A percentile compares a stretch with the other conserved stretches of the same genome.
These are phyloP conservation scores for Caranx ignobilis DNA, from an alignment of 2,113 vertebrate genomes.

Conservation along the genomic window DNA sequence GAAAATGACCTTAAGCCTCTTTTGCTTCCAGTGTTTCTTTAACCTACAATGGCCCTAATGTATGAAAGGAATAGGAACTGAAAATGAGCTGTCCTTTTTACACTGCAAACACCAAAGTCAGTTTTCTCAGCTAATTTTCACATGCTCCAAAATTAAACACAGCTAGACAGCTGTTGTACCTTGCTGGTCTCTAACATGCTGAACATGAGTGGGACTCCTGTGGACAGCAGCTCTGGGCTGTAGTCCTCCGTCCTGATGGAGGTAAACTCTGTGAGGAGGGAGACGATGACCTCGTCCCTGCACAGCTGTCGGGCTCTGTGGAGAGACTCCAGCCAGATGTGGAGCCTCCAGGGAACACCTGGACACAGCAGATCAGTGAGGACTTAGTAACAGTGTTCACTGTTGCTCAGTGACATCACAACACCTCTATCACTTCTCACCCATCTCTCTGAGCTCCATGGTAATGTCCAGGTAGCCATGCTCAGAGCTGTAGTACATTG, in stretches of 20 bases:
- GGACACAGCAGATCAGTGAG: not conserved
- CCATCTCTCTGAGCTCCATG: constrained; percentile 91
- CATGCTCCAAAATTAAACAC: too few relatives aligned
- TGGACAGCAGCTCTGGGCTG: constrained; percentile 86
- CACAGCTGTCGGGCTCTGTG: constrained; percentile 88
- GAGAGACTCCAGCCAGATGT: constrained; percentile 92
- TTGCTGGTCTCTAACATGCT: constrained; percentile 91
- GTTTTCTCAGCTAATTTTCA: too few relatives aligned
- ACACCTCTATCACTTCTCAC: constrained; percentile 71
- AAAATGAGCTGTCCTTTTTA: too few relatives aligned
- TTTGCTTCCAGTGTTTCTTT: too few relatives aligned
- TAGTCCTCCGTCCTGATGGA: constrained; percentile 91
- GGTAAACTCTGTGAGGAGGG: constrained; percentile 90
- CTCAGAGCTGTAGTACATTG: constrained; percentile 94
- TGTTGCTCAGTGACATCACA: not conserved
- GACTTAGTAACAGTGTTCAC: not conserved
- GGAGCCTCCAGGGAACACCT: constrained; percentile 96
- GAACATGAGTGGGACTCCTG: constrained; percentile 91
- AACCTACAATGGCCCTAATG: too few relatives aligned
- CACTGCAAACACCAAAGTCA: too few relatives aligned
- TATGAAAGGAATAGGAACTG: too few relatives aligned
- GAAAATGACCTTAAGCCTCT: too few relatives aligned
- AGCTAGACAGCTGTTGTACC: constrained; percentile 64
- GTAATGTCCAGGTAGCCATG: constrained; percentile 96
- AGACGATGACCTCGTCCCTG: constrained; percentile 85